phyloP scores from a whole-genome alignment of 2,113 vertebrate species.

The Tychaedon coryphoeus region DNA sequence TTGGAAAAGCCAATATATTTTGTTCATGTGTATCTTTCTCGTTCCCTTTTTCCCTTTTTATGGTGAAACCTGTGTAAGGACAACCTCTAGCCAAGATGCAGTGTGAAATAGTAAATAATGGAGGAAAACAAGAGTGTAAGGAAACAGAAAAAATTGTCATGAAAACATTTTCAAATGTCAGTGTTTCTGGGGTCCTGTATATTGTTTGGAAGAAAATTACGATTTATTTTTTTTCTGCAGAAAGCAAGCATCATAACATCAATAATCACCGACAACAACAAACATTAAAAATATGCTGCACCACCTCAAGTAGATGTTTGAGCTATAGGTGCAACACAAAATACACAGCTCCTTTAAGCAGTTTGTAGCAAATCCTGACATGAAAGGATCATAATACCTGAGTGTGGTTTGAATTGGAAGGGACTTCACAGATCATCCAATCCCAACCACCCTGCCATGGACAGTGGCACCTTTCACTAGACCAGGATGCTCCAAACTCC shows the following conservation, averaged over 20 bases:
- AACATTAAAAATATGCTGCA: neutral
- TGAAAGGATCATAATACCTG: no score
- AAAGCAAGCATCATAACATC: neutral
- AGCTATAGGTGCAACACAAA: neutral
- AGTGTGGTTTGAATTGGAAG: neutral
- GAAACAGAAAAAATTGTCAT: neutral
- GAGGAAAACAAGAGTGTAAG: neutral
- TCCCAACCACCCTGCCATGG: fast-evolving
- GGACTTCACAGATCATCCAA: neutral
- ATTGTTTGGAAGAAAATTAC: neutral
- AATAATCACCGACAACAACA: neutral
- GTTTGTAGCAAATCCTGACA: neutral
- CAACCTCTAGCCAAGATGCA: neutral
- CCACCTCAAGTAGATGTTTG: neutral
- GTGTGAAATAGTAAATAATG: neutral
- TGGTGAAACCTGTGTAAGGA: neutral
- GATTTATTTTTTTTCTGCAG: neutral
- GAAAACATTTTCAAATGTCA: neutral
- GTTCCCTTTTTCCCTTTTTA: neutral
- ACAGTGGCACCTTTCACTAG: neutral
- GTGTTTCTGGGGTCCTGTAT: neutral
- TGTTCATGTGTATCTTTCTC: fast-evolving
- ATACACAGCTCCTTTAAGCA: neutral
- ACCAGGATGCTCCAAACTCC: neutral
- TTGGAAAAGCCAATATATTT: neutral